Base-by-base conservation (phyloP, 2,888 invertebrate genomes). In the Erannis defoliaria region DNA sequence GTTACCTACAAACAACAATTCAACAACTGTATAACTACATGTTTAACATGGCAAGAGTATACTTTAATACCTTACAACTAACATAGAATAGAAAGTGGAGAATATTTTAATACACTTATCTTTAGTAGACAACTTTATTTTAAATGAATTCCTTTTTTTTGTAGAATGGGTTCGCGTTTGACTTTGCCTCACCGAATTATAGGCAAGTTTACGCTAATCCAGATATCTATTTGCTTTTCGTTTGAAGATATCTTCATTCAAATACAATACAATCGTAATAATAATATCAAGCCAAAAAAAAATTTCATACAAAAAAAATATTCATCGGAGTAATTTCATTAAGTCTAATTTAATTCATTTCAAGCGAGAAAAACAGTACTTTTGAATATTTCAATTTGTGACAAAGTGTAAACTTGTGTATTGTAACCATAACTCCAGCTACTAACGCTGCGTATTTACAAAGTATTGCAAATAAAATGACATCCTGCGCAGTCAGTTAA, bases 21-120 rank as follows among this genome's bases (percentile, higher is more conserved):
- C 77, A 87, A 88, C 86, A 84, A 78, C 75, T 81, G 82, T 86
- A 85, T 74, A 62, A 75, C 74, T 66, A 69, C 62, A 67, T 66
- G 64, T 71, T 71, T 70, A 79, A 83, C 76, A 71, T 85, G 86
- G 88, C 88, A 88, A 86, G 86, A 88, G 58, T 78, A 67, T 59
- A 68, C 43, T 45, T 37, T 33, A 56, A 46, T 56, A 59, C 51
- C 42, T 55, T 56, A 59, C 21, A 26, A 51, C 23, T 43, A 19
- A 48, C 26, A 19, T 31, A 56, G n/a, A n/a, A n/a, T n/a, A n/a
- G n/a, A n/a, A n/a, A n/a, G 10, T 35, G 56, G 51, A 64, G 31
- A 49, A 43, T 33, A 42, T 43, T 54, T 62, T 62, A 56, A 55
- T 62, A 62, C 62, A 46, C 55, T 35, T 19, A 35, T 4, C 9